Evolutionary conservation across 2,797 vertebrate genomes (phyloP).

Genomic region (Pseudochromis fuscus): DNA sequence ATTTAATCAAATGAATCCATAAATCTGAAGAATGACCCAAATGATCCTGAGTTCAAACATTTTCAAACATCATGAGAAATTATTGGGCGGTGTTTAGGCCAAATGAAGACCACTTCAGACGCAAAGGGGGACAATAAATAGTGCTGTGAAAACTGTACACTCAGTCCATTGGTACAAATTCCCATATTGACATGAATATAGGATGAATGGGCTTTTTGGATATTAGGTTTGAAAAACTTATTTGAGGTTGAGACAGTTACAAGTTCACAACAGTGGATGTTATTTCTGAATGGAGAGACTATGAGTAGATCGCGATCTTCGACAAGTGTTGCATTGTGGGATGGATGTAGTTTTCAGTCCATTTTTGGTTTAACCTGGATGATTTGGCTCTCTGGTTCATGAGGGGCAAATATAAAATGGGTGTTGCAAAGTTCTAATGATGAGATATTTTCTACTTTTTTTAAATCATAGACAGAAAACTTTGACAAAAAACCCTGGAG

Average conservation of each 20-base stretch:
- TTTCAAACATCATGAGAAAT: not conserved
- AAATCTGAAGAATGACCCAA: not conserved
- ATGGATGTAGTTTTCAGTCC: not conserved
- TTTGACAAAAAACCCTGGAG: too few species aligned
- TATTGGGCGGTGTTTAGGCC: not conserved
- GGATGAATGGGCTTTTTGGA: not conserved
- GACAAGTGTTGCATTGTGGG: not conserved
- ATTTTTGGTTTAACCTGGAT: constrained; percentile 3
- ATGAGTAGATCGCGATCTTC: not conserved
- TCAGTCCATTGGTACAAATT: too few species aligned
- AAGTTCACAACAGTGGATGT: too few species aligned
- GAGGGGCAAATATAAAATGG: too few species aligned
- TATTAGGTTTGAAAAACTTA: not conserved
- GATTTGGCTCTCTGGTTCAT: too few species aligned
- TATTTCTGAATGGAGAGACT: not conserved
- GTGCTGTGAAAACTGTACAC: not conserved
- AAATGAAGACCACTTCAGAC: not conserved
- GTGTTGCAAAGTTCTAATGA: too few species aligned
- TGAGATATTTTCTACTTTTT: too few species aligned
- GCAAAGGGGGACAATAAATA: not conserved
- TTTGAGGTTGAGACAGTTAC: not conserved
- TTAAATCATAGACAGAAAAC: too few species aligned
- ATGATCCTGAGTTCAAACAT: not conserved
- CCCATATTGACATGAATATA: not conserved
- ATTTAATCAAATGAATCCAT: constrained; percentile 3